These are phyloP conservation scores for Pachycephala philippinensis DNA, from an alignment of 2,113 vertebrate species.

Conservation along the genomic window DNA sequence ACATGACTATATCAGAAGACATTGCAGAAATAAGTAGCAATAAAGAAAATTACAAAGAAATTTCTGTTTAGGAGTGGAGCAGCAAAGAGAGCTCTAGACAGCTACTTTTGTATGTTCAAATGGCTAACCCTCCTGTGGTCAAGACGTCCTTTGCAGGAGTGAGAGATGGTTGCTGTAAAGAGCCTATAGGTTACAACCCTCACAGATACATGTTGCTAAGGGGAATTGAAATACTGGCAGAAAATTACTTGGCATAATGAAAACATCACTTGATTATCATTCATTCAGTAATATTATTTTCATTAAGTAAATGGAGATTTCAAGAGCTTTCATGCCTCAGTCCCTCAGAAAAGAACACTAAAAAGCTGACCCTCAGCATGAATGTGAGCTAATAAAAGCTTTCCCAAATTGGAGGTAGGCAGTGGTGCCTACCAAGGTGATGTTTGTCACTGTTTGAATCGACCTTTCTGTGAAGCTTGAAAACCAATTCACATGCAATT, in stretches of 20 bases:
- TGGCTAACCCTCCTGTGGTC: neutral
- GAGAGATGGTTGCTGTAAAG: neutral
- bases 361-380: conserved; percentile 43
- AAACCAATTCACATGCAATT: conserved; percentile 54
- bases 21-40: neutral
- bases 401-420: conserved; percentile 42
- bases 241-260: conserved; percentile 57
- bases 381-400: conserved; percentile 55
- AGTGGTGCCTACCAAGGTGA: conserved; percentile 24
- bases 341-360: conserved; percentile 9
- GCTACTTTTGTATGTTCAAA: neutral
- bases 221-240: conserved; percentile 8
- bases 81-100: neutral
- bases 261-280: conserved; percentile 59
- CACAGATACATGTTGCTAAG: neutral
- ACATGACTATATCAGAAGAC: neutral
- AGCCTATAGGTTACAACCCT: neutral
- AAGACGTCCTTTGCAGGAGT: neutral
- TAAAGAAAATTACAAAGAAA: neutral
- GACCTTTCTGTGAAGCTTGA: conserved; percentile 49
- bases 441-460: conserved; percentile 47
- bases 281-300: conserved; percentile 64
- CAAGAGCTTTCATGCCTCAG: conserved; percentile 48
- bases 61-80: neutral
- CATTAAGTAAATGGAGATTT: conserved; percentile 61